Percentiles rank a stretch among this genome's conserved stretches.
Evolutionary conservation across 2,113 vertebrate species (phyloP).

Genomic region (Tamias sibiricus): DNA sequence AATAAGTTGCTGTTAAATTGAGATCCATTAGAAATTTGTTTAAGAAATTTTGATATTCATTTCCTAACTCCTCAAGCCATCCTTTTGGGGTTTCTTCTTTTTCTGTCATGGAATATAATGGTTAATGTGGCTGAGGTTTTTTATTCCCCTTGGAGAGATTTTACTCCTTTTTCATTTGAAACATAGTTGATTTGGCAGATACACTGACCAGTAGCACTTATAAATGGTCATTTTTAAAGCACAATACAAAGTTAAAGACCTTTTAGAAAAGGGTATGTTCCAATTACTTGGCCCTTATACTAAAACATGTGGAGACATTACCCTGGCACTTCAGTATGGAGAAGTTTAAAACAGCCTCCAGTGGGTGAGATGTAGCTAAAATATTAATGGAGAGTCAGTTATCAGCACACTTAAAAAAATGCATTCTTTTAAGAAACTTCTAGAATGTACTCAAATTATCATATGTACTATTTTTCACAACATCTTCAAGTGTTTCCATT

Average conservation of each 20-base stretch:
- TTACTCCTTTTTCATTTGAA: slow-evolving; percentile 41
- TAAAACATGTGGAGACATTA: neutral
- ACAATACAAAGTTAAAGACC: slow-evolving; percentile 9
- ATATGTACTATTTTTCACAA: slow-evolving; percentile 43
- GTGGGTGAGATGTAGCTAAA: slow-evolving; percentile 6
- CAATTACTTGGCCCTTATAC: neutral
- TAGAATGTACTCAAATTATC: neutral
- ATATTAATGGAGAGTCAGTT: slow-evolving; percentile 46
- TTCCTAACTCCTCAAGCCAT: neutral
- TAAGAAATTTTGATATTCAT: neutral
- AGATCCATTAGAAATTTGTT: neutral
- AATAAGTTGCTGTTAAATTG: neutral
- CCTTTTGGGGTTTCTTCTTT: neutral
- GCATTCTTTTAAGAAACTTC: neutral
- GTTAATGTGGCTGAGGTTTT: neutral
- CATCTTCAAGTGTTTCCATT: slow-evolving; percentile 7
- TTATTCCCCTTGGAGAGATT: neutral
- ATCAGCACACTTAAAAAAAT: neutral
- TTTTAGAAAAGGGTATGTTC: slow-evolving; percentile 30
- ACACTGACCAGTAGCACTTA: neutral
- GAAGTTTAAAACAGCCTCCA: slow-evolving; percentile 28
- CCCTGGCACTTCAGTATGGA: neutral
- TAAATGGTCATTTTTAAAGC: slow-evolving; percentile 38
- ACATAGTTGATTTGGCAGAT: slow-evolving; percentile 42
- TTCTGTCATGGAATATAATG: neutral